Evolutionary conservation across 1,140 invertebrate genomes (phyloP), one percentile per base, ranked within the genome.

Genomic region (Temnothorax longispinosus): DNA sequence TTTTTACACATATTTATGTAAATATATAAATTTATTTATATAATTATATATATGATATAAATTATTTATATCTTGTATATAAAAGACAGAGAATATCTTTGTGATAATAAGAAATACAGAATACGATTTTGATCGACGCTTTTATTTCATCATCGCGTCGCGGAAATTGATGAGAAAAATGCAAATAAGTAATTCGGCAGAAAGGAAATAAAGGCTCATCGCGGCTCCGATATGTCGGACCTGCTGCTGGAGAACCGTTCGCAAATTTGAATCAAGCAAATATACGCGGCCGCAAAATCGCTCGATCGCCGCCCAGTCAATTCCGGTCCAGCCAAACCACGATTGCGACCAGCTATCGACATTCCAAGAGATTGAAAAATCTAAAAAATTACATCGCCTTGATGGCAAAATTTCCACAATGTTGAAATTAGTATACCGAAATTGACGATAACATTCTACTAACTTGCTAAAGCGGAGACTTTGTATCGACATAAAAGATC

Each of bases 331-430:
- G 32, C 60, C 60, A 88, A 86, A 89, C 69, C 87, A 32, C 87
- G 67, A 85, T 50, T 85, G 76, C 56, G 56, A 89, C 64, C 44
- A 81, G 54, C 56, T 62, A 87, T 89, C 88, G 85, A 87, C 76
- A 60, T 76, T 32, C 35, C 35, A 50, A 15, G 15, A 74, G 64
- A 90, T 88, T 90, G 54, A 90, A 87, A 52, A 89, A 89, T 81
- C 47, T 47, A 64, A 87, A 81, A 89, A 86, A 82, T 56, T 47
- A 27, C n/a, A 10, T n/a, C 56, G 3, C 10, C 47, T 47, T 62
- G 27, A 62, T 47, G 41, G 41, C 4, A 44, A 77, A 21, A 35
- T 50, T 58, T 75, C 21, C 4, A 52, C 18, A 78, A 78, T 15
- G 18, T 65, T 44, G 44, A 65, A 65, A 78, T 78, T 65, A 78